Conservation (phyloP, 2,888 invertebrate genomes). For the Oegoconia quadripuncta region DNA sequence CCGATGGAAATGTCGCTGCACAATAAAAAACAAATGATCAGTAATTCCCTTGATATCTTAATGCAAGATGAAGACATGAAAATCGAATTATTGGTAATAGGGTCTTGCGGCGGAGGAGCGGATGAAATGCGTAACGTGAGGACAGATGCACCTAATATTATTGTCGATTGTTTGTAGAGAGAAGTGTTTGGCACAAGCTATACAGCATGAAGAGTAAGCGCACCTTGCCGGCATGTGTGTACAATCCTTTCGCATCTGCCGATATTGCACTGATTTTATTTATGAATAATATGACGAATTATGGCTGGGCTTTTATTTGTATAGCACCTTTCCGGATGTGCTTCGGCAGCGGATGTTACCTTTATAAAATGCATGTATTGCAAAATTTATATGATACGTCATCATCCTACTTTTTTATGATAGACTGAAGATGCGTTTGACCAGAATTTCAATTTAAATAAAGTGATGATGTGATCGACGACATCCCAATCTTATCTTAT, state of each 20-base stretch:
- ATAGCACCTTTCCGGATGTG: constrained; percentile 75
- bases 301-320: constrained; percentile 64
- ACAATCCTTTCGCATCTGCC: constrained; percentile 76
- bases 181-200: constrained; percentile 72
- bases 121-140: constrained; percentile 31
- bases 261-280: constrained; percentile 73
- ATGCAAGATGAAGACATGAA: constrained; percentile 14
- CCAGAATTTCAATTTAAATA: background rate
- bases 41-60: constrained; percentile 8
- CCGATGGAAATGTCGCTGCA: constrained; percentile 28
- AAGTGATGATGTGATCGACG: too few species aligned
- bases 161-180: constrained; percentile 45
- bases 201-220: constrained; percentile 31
- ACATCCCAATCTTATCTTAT: too few species aligned
- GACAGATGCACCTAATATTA: constrained; percentile 55
- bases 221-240: constrained; percentile 73
- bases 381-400: constrained; percentile 38
- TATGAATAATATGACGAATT: constrained; percentile 78
- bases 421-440: background rate
- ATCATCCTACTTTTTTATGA: background rate
- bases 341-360: constrained; percentile 62
- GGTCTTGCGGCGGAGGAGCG: background rate
- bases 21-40: constrained; percentile 5
- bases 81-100: constrained; percentile 1
- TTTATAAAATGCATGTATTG: constrained; percentile 43